Evolutionary conservation across 2,113 vertebrate species (phyloP), one percentile per base, ranked within the genome.

Genomic region (Mesembrinibis cayennensis): DNA sequence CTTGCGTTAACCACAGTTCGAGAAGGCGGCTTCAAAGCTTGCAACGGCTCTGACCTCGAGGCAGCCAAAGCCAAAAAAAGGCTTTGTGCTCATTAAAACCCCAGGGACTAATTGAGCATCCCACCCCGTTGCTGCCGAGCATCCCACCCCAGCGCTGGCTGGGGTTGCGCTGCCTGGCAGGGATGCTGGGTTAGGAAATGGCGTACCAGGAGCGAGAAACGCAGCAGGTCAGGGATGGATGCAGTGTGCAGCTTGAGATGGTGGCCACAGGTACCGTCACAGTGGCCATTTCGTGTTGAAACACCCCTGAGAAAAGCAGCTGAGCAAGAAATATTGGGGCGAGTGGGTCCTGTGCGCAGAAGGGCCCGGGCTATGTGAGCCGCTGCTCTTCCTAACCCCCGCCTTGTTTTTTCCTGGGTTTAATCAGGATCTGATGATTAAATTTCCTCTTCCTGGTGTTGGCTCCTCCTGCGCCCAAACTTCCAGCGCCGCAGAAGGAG

Each of bases 371-470:
- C 82, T 36, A 1, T 1, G 16, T 1, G 0, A 93, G 76, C 38
- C 0, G 0, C 32, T 1, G 23, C 81, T 63, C 18, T 71, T 78
- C 52, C 70, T 30, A 62, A 49, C 62, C 45, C 40, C 27, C n/a
- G 50, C 63, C 53, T 94, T 95, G 95, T 96, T 95, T 95, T 90
- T 96, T 94, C 95, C 92, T 94, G 92, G 78, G 12, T 88, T 90
- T 94, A 93, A 83, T 90, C 38, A 2, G 53, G 78, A 88, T 53
- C 52, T 8, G 19, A 42, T 95, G 92, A 96, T 95, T 96, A 94
- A 82, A 93, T 94, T 97, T 96, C 95, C 94, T 96, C 65, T 95
- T 96, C 93, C 96, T 72, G 74, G 40, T 8, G 27, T 27, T 72
- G 73, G 69, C 81, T 96, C 77, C 91, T 97, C 91, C 91, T 61